Base-by-base conservation (phyloP, 2,113 vertebrate genomes). In the Ceratotherium simum region DNA sequence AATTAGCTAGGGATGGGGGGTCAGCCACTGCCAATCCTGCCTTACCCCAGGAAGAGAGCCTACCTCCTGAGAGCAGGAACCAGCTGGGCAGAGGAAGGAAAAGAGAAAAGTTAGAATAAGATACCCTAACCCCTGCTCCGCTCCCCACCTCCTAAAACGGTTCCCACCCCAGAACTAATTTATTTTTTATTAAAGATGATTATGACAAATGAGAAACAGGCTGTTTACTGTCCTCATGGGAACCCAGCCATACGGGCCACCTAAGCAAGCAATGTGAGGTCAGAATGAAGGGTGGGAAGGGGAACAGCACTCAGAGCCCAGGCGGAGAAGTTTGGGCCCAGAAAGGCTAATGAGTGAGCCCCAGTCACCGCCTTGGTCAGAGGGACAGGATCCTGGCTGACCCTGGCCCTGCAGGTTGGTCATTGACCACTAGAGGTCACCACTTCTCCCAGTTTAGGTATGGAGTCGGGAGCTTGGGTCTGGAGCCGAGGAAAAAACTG, bases 131-230 rank as follows among this genome's bases (percentile, higher is more conserved):
- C 72, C 93, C 42, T 3, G 20, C 18, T 82, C 73, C 2, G 9
- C 20, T 21, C 54, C 69, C 60, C 56, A 67, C 80, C 65, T 93
- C 90, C 60, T 39, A 88, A 93, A 80, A 75, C 42, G 83, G 72
- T 64, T 29, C 86, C 95, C 86, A 70, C 27, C 96, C 95, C 93
- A 96, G 92, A 97, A 96, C 64, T 98, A 98, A 98, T 97, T 98
- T 98, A 98, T 98, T 98, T 98, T 97, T 97, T 92, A 98, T 97
- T 98, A 98, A 98, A 98, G 96, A 96, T 65, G 86, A 96, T 92
- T 84, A 94, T 94, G 97, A 97, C 87, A 96, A 91, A 89, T 75
- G 46, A 92, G 81, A 97, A 95, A 69, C 42, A 60, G 39, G 78
- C 73, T 95, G 67, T 95, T 91, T 81, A 14, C 82, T 93, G 76